Conservation (phyloP, 2,888 invertebrate genomes). For the Melinopterus prodromus region DNA sequence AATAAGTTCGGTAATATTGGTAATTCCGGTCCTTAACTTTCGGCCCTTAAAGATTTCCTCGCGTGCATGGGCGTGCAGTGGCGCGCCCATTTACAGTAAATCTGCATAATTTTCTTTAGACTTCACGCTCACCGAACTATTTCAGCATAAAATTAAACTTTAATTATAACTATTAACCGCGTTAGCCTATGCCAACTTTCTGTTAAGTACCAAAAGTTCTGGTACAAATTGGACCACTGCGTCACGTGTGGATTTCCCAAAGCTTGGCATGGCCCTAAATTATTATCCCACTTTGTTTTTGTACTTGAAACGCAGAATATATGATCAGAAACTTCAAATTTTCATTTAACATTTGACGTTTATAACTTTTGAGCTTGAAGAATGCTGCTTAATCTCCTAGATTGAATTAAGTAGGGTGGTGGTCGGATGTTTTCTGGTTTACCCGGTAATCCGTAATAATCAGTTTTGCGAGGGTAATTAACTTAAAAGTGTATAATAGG, state of each 20-base stretch:
- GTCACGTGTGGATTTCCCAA: background rate
- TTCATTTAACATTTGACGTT: too few species aligned
- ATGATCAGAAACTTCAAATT: too few species aligned
- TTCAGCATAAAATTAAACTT: constrained; percentile 26
- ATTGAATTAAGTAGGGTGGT: too few species aligned
- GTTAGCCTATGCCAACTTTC: constrained; percentile 16
- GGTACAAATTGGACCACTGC: constrained; percentile 15
- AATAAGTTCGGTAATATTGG: constrained; percentile 32
- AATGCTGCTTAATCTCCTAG: too few species aligned
- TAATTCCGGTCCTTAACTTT: constrained; percentile 30
- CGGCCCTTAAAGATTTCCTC: constrained; percentile 26
- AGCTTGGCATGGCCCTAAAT: background rate
- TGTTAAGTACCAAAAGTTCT: constrained; percentile 16
- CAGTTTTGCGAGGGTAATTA: background rate
- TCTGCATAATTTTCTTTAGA: constrained; percentile 28
- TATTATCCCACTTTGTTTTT: background rate
- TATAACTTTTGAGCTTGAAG: too few species aligned
- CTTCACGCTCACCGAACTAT: constrained; percentile 25
- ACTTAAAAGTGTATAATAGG: background rate
- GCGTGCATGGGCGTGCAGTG: constrained; percentile 12
- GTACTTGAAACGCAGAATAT: background rate
- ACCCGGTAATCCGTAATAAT: background rate
- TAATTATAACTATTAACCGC: constrained; percentile 10
- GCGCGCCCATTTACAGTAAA: constrained; percentile 26
- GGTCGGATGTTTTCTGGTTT: background rate